Base-by-base conservation (phyloP, 2,888 invertebrate genomes). In the Cataglyphis altisquamis region DNA sequence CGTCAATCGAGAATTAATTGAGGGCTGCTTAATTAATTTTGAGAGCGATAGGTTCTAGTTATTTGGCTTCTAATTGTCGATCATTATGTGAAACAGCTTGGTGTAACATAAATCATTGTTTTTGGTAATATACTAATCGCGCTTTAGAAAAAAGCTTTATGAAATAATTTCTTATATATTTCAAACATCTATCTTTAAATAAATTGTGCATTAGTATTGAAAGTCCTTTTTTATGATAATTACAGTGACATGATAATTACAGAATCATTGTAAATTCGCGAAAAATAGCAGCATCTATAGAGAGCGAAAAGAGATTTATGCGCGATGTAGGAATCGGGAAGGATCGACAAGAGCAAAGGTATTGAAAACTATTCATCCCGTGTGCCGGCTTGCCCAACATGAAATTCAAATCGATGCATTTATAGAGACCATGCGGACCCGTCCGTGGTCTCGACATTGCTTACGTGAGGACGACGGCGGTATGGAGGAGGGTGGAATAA, bases 371-470 rank as follows among this genome's bases (percentile, higher is more conserved):
- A 91, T 92, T 91, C 89, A 86, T 88, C 84, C 83, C 52, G 52
- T 60, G 41, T 36, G 45, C 60, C 63, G 36, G 48, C 39, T 80
- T 52, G 57, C 29, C 29, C 84, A 63, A 86, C 85, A 91, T 91
- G 91, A 91, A 91, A 91, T 91, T 92, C 90, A 90, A 91, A 91
- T 90, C 84, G 84, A 88, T 84, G 86, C 90, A 90, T 90, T 89
- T 90, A 89, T 86, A 86, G 78, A 87, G 86, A 48, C 83, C 77
- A 74, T 66, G 77, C 75, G 41, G 82, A 81, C 84, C 70, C 82
- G 78, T 84, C 66, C 73, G 73, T 64, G 66, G 66, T 63, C 83
- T 63, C 83, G 83, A 75, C 84, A 67, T 85, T 84, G 81, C 64
- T 60, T 67, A 83, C 68, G 82, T 82, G 75, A 63, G 55, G 70